phyloP scores from a whole-genome alignment of 1,140 invertebrate genomes.

The Panagrolaimus sp. region DNA sequence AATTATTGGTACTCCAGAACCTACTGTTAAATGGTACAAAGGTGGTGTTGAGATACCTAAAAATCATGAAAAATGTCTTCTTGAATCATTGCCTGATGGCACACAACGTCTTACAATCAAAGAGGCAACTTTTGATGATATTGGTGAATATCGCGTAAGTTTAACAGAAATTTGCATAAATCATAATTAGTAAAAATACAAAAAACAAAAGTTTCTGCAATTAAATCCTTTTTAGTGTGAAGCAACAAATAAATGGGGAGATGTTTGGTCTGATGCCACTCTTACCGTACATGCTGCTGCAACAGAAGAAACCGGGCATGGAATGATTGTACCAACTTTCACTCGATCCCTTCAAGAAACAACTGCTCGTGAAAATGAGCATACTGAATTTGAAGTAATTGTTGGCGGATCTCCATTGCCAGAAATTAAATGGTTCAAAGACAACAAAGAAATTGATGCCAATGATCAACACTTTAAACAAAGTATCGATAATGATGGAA shows the following conservation, averaged over 20 bases:
- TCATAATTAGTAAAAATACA: no score
- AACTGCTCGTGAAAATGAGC: slow-evolving; percentile 75
- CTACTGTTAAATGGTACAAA: slow-evolving; percentile 71
- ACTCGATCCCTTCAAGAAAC: slow-evolving; percentile 71
- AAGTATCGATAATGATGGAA: slow-evolving; percentile 45
- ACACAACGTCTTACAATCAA: slow-evolving; percentile 72
- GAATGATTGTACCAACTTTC: slow-evolving; percentile 71
- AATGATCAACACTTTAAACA: slow-evolving; percentile 40
- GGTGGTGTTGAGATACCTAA: slow-evolving; percentile 61
- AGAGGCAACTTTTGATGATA: slow-evolving; percentile 70
- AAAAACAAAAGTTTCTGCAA: no score
- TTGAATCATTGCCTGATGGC: slow-evolving; percentile 70
- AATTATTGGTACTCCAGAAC: slow-evolving; percentile 75
- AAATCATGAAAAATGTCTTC: slow-evolving; percentile 57
- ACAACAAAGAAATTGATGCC: slow-evolving; percentile 64
- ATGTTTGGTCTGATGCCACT: slow-evolving; percentile 50
- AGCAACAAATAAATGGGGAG: slow-evolving; percentile 43
- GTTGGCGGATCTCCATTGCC: slow-evolving; percentile 86
- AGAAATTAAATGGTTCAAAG: slow-evolving; percentile 75
- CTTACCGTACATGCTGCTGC: slow-evolving; percentile 33
- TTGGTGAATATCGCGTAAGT: slow-evolving; percentile 63
- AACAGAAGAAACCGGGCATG: slow-evolving; percentile 60
- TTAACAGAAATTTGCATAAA: no score
- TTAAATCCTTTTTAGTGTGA: slow-evolving; percentile 22
- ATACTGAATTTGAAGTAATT: slow-evolving; percentile 77